Evolutionary conservation across 2,113 vertebrate species (phyloP).

Genomic region (Blennius ocellaris): DNA sequence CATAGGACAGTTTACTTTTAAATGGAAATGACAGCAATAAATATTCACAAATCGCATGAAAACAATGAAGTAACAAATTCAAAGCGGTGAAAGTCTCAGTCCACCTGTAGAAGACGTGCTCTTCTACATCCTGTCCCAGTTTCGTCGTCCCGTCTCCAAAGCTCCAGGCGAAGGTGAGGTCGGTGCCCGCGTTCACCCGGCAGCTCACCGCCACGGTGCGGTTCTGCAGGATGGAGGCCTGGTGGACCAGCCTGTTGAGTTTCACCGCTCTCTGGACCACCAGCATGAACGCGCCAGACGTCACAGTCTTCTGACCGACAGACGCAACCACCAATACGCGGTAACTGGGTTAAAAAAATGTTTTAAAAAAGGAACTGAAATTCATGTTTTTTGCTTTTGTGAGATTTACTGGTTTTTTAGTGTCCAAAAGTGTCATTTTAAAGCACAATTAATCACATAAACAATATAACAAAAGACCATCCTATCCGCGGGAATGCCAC

Average conservation of each 20-base stretch:
- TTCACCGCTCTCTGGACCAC: slow-evolving; percentile 79
- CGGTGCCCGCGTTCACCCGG: slow-evolving; percentile 80
- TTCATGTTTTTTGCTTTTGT: background rate
- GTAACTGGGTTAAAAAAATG: slow-evolving; percentile 84
- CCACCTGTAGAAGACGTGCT: slow-evolving; percentile 82
- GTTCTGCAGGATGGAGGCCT: slow-evolving; percentile 79
- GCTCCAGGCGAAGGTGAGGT: slow-evolving; percentile 82
- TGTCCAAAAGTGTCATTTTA: no score
- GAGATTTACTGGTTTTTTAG: background rate
- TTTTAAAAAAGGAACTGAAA: no score
- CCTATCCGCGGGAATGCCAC: no score
- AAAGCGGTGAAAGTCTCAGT: background rate
- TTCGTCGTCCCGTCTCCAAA: slow-evolving; percentile 84
- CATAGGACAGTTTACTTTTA: no score
- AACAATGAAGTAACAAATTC: no score
- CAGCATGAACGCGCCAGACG: slow-evolving; percentile 74
- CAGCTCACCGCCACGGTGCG: slow-evolving; percentile 77
- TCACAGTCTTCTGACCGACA: slow-evolving; percentile 45
- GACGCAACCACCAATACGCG: slow-evolving; percentile 73
- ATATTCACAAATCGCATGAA: no score
- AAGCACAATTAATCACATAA: no score
- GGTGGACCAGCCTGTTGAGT: slow-evolving; percentile 79
- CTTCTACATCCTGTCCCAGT: slow-evolving; percentile 64
- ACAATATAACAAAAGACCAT: no score
- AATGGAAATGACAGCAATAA: no score